Conservation (phyloP, 2,888 invertebrate genomes). For the Siphlonurus alternatus region DNA sequence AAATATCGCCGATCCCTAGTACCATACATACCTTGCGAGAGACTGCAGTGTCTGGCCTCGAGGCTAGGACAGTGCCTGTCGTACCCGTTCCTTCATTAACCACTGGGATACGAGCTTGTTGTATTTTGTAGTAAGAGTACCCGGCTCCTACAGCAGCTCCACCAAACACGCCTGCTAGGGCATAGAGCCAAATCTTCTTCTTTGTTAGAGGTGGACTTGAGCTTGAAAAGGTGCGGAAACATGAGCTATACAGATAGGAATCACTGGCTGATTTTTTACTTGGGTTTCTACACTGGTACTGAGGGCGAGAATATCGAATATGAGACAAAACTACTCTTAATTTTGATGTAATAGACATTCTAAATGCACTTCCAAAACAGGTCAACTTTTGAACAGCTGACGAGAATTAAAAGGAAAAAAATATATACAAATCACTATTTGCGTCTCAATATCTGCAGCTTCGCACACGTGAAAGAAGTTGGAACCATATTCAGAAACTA, state of each 20-base stretch:
- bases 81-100: conserved; percentile 27
- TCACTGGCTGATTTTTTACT: background rate
- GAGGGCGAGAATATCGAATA: background rate
- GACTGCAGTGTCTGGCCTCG: conserved; percentile 22
- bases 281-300: background rate
- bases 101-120: conserved; percentile 27
- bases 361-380: background rate
- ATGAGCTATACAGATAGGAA: background rate
- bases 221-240: background rate
- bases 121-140: conserved; percentile 29
- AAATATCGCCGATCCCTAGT: too few species aligned
- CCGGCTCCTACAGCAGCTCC: conserved; percentile 31
- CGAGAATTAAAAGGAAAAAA: too few species aligned
- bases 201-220: background rate
- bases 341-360: background rate
- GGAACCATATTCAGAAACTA: too few species aligned
- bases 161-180: conserved; percentile 25
- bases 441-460: too few species aligned
- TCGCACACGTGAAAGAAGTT: too few species aligned
- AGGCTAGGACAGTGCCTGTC: conserved; percentile 23
- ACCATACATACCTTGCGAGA: conserved; percentile 35
- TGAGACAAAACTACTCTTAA: background rate
- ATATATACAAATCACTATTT: too few species aligned
- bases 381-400: background rate
- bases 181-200: conserved; percentile 21